Evolutionary conservation across 2,888 invertebrate species (phyloP).

Genomic region (Habroteleia sp.): DNA sequence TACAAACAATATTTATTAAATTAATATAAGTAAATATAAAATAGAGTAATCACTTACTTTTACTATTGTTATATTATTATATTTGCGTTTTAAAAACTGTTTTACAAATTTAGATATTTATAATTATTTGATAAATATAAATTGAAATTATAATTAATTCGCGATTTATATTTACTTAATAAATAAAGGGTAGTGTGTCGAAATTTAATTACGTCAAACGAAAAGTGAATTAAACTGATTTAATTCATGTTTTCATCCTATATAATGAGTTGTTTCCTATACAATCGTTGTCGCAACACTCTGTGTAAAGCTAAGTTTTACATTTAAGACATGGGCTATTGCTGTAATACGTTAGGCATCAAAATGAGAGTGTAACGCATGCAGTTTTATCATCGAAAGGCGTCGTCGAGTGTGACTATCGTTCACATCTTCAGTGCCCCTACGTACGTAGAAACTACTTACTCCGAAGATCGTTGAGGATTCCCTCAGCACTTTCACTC

Average conservation of each 20-base stretch:
- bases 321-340: conserved; percentile 48
- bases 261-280: conserved; percentile 30
- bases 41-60: too few species aligned
- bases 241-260: conserved; percentile 16
- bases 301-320: conserved; percentile 34
- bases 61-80: too few species aligned
- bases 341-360: conserved; percentile 53
- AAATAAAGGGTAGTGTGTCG: conserved; percentile 27
- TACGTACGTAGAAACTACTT: conserved; percentile 72
- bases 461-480: conserved; percentile 71
- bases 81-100: too few species aligned
- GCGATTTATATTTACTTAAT: too few species aligned
- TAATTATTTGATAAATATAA: conserved; percentile 19
- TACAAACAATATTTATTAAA: too few species aligned
- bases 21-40: too few species aligned
- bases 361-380: conserved; percentile 69
- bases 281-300: conserved; percentile 21
- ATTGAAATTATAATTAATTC: conserved; percentile 31
- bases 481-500: conserved; percentile 74
- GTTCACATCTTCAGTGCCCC: conserved; percentile 71
- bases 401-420: conserved; percentile 77
- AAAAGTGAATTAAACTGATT: conserved; percentile 40
- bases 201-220: conserved; percentile 7
- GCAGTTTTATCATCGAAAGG: conserved; percentile 77
- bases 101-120: too few species aligned